Evolutionary conservation across 2,797 vertebrate species (phyloP), one percentile per base, ranked within the genome.

Genomic region (Hippocampus kuda): DNA sequence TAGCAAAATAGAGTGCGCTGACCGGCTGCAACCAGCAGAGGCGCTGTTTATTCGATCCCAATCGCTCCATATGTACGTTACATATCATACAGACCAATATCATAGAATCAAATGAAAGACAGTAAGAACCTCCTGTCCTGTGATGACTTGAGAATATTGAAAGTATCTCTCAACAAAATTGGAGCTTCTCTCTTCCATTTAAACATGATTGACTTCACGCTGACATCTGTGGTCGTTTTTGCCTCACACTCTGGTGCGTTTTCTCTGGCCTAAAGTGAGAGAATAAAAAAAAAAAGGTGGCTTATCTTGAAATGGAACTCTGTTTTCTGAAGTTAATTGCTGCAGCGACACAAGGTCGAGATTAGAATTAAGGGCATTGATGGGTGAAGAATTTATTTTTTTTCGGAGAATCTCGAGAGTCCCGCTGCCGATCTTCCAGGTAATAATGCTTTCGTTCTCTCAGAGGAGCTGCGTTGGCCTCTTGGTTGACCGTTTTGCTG

Each of bases 401-500:
- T 71, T 34, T 44, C 9, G 1, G 64, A 66, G 69, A 54, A 54
- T 27, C 44, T 42, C 22, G 1, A 13, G 41, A 13, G 34, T 74
- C 65, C 65, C 12, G 0, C 70, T 62, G 27, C 69, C 22, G 68
- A 34, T 77, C 75, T 77, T 69, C 30, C 41, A 48, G 71, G 63
- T 68, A 41, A 71, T 75, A 48, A 72, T 57, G 71, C 67, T 72
- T 76, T 76, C 65, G 1, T 68, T 80, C 72, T 70, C 77, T 46
- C 63, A 16, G 70, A 66, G 42, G 73, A 60, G 13, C 20, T 68
- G 68, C 77, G 72, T 73, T 48, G 72, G 54, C 66, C 69, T 49
- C 22, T 34, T 69, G 67, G 18, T 67, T 57, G 75, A 74, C 66
- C 2, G 44, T 56, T 72, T 38, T 68, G 66, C 24, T 20, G 67